Base-by-base conservation (phyloP, 2,888 invertebrate genomes). In the Parascotia fuliginaria region DNA sequence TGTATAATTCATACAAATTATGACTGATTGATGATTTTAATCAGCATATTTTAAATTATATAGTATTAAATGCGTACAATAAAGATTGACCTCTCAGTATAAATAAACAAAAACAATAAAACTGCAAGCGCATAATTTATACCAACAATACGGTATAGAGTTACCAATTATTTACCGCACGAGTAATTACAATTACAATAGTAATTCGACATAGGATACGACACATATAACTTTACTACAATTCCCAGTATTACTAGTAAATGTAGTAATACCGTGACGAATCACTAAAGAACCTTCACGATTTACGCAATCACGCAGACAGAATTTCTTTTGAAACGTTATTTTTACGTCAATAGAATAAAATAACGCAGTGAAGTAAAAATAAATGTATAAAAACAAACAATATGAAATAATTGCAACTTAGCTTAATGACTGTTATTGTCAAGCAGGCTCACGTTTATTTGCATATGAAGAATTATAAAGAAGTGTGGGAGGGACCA, bases 181-280 rank as follows among this genome's bases (percentile, higher is more conserved):
- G 38, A 53, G 59, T 59, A 55, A 38, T 54, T 48, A 44, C 31
- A 50, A 51, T 55, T 59, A 59, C 59, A 51, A 42, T 14, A 38
- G 33, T 45, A 42, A 28, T 9, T 36, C 42, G 65, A 50, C 33
- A 58, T 65, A 53, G 33, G 55, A 66, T 47, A 50, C 28, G 32
- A 40, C 44, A 60, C 40, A 43, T 45, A 55, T 34, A 29, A 27
- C 22, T 24, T 15, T 37, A 54, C 44, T 45, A 60, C 42, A 36
- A 45, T 54, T 41, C 53, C 27, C 7, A 28, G 39, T 12, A 55
- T 32, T 16, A 48, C 12, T 27, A 31, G 31, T 38, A 44, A 11
- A 37, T 11, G 22, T 12, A 40, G 28, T 16, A 46, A 34, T 39
- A 13, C 16, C 38, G 9, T 59, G 65, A 67, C 54, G 28, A 53